Base-by-base conservation (phyloP, 2,888 invertebrate genomes). In the Eledona agricola region DNA sequence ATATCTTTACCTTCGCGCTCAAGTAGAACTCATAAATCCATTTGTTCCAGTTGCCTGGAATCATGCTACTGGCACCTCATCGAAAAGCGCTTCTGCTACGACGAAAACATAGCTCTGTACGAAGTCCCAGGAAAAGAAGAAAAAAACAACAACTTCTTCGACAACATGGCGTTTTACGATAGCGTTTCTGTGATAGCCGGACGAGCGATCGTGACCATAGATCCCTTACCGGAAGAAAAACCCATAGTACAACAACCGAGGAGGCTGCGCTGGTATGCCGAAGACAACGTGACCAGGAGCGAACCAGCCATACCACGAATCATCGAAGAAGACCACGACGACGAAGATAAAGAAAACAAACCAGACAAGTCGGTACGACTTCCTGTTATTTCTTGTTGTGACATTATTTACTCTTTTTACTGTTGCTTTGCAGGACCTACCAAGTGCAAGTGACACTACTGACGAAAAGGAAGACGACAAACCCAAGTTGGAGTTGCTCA, bases 21-120 rank as follows among this genome's bases (percentile, higher is more conserved):
- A 45, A 45, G 45, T 45, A 26, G 34, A 45, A 45, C 34, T 9
- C 4, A 28, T 15, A 29, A 29, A 26, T 38, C 16, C n/a, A n/a
- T 45, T 65, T 55, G 62, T 74, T 74, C 60, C 78, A 88, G 88
- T 68, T 87, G 86, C 69, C 78, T 84, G 76, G 88, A 88, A 77
- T 81, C 84, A 59, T 80, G 84, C 73, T 87, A 86, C 76, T 88
- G 88, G 88, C 83, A 83, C 67, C 84, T 87, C 69, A 83, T 86
- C 66, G 88, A 87, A 69, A 86, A 88, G 74, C 81, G 81, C 62
- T 88, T 85, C 72, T 88, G 88, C 69, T 88, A 85, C 72, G 88
- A 88, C 73, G 84, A 87, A 75, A 83, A 82, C 68, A 88, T 88
- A 57, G 88, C 83, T 1, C 68, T 80, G 1, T 84, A 82, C 71